These are phyloP conservation scores for Allygus modestus DNA, from an alignment of 2,888 invertebrate species.

Conservation along the genomic window DNA sequence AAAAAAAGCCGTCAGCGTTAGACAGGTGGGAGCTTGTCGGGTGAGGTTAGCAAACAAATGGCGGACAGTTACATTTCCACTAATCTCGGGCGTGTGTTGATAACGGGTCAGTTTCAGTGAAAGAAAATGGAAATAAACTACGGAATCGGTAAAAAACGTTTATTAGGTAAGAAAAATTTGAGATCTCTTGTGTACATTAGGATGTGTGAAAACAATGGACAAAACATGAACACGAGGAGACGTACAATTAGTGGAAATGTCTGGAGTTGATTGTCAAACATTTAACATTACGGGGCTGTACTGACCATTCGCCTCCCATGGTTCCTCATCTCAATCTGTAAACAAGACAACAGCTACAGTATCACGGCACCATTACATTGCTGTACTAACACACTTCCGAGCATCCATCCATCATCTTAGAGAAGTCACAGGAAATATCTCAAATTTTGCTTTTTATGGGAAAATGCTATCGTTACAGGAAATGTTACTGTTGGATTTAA, in stretches of 20 bases:
- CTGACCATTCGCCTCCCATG: slow-evolving; percentile 64
- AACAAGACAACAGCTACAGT: slow-evolving; percentile 62
- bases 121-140: background rate
- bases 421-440: no score
- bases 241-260: slow-evolving; percentile 32
- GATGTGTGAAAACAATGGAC: background rate
- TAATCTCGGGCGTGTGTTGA: background rate
- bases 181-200: background rate
- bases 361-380: background rate
- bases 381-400: background rate
- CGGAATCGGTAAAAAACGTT: slow-evolving; percentile 7
- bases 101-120: background rate
- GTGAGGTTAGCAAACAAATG: slow-evolving; percentile 55
- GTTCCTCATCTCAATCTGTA: slow-evolving; percentile 64
- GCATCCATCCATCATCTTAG: background rate
- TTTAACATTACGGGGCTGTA: slow-evolving; percentile 61
- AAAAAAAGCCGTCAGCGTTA: slow-evolving; percentile 54
- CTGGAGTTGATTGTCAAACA: slow-evolving; percentile 50
- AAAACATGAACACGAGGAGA: background rate
- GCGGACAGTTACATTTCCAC: slow-evolving; percentile 53
- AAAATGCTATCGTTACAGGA: background rate
- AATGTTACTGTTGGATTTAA: background rate
- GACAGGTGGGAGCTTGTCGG: slow-evolving; percentile 10
- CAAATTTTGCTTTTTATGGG: no score
- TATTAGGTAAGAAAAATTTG: slow-evolving; percentile 4